A percentile compares a stretch with the other conserved stretches of the same genome.
phyloP scores from a whole-genome alignment of 2,797 vertebrate genomes.

The Bovichtus diacanthus region DNA sequence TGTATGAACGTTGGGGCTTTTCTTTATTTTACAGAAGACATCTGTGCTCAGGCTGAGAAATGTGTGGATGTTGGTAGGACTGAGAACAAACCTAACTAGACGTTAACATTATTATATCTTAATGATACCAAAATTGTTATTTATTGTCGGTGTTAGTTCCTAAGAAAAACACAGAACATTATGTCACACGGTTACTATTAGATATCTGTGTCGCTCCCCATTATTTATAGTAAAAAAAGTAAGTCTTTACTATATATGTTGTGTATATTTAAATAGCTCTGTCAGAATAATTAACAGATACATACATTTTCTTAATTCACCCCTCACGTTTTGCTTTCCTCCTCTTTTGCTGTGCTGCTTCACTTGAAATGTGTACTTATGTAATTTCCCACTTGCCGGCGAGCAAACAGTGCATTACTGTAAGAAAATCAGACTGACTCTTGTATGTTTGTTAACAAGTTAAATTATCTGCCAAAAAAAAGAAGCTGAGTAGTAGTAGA shows the following conservation, averaged over 20 bases:
- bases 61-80: neutral
- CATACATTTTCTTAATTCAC: neutral
- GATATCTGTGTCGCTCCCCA: neutral
- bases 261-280: neutral
- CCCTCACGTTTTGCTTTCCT: neutral
- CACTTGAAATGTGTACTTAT: constrained; percentile 1
- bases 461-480: neutral
- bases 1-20: neutral
- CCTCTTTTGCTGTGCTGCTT: neutral
- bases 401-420: constrained; percentile 16
- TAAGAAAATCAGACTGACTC: constrained; percentile 12
- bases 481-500: neutral
- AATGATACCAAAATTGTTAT: constrained; percentile 1
- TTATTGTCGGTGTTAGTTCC: neutral
- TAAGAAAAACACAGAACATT: neutral
- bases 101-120: neutral
- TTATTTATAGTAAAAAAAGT: neutral
- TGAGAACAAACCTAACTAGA: neutral
- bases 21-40: too few relatives aligned
- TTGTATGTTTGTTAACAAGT: neutral
- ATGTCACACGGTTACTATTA: neutral
- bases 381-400: neutral
- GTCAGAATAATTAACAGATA: neutral
- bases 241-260: neutral
- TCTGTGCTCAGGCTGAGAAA: neutral